These are phyloP conservation scores for Notodonta dromedarius DNA, from an alignment of 2,888 invertebrate species.

Conservation along the genomic window DNA sequence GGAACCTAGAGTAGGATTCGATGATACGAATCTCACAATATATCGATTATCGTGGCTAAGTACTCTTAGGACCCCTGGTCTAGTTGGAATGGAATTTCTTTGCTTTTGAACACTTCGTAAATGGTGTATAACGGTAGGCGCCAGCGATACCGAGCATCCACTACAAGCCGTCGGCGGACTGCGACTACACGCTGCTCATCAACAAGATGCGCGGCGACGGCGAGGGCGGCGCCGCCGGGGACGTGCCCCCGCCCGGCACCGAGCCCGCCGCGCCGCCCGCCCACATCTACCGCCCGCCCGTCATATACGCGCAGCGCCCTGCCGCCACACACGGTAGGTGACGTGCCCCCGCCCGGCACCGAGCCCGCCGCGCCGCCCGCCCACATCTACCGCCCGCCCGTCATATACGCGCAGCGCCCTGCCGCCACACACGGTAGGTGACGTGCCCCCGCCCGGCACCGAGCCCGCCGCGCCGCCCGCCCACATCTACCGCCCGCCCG, in stretches of 20 bases:
- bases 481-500: conserved; percentile 56
- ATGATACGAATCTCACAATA: no score
- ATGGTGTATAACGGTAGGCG: conserved; percentile 61
- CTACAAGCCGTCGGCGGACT: conserved; percentile 93
- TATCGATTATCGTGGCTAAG: no score
- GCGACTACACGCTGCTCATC: conserved; percentile 94
- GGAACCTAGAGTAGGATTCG: no score
- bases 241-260: conserved; percentile 73
- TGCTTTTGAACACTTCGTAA: no score
- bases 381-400: conserved; percentile 56
- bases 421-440: conserved; percentile 27
- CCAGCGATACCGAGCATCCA: conserved; percentile 86
- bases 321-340: conserved; percentile 27
- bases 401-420: conserved; percentile 55
- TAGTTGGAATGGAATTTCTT: no score
- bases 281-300: conserved; percentile 56
- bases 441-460: conserved; percentile 73
- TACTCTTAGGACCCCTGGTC: no score
- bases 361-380: conserved; percentile 61
- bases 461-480: conserved; percentile 61
- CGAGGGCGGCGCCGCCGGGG: conserved; percentile 56
- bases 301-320: conserved; percentile 55
- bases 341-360: conserved; percentile 73
- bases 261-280: conserved; percentile 61
- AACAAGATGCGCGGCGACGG: conserved; percentile 90